A percentile compares a stretch with the other conserved stretches of the same genome.
Evolutionary conservation across 2,113 vertebrate genomes (phyloP).

Genomic region (Gasterosteus nipponicus): DNA sequence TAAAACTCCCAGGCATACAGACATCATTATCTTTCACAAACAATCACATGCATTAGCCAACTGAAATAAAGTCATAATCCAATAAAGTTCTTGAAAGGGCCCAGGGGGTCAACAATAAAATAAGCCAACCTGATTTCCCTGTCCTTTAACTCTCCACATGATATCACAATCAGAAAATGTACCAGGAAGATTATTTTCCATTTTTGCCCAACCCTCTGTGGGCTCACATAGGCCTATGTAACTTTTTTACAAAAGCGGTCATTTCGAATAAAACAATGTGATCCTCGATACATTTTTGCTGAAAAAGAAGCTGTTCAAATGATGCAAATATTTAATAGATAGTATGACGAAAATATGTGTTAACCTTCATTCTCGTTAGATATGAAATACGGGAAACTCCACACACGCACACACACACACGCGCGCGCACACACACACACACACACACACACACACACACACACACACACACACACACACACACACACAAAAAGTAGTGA

Average conservation of each 20-base stretch:
- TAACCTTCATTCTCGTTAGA: not conserved
- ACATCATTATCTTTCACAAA: conserved; percentile 44
- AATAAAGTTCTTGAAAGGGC: conserved; percentile 33
- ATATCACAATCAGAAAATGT: conserved; percentile 34
- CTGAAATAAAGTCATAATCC: conserved; percentile 46
- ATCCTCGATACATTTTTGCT: not conserved
- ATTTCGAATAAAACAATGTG: not conserved
- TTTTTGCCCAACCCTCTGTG: conserved; percentile 17
- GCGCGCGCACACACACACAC: not conserved
- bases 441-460: not conserved
- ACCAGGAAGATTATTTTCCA: conserved; percentile 31
- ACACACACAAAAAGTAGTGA: conserved; percentile 36
- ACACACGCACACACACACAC: conserved; percentile 2
- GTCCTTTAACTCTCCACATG: conserved; percentile 2
- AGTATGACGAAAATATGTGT: not conserved
- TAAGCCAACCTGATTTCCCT: conserved; percentile 48
- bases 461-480: not conserved
- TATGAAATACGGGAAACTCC: conserved; percentile 31
- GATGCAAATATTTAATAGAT: not conserved
- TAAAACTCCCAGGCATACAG: conserved; percentile 21
- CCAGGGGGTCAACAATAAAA: conserved; percentile 31
- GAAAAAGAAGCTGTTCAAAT: not conserved
- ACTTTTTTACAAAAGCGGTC: not conserved
- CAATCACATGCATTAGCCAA: conserved; percentile 32
- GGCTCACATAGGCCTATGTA: not conserved